Evolutionary conservation across 2,888 invertebrate species (phyloP).

Genomic region (Mesorhabditis belari): DNA sequence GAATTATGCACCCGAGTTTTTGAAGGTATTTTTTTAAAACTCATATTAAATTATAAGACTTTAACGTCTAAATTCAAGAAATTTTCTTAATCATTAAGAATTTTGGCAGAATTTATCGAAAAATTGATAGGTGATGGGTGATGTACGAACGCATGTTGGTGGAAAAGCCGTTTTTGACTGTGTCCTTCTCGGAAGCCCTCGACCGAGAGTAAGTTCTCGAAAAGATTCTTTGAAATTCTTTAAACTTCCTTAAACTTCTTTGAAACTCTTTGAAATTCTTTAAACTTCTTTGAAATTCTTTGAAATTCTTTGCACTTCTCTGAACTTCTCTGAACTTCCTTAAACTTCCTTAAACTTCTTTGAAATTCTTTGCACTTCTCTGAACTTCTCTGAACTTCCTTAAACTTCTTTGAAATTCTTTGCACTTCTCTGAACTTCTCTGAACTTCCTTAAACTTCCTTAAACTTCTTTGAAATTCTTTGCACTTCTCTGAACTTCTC

Average conservation of each 20-base stretch:
- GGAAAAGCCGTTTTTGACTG: conserved; percentile 51
- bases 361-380: too few relatives aligned
- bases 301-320: too few relatives aligned
- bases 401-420: too few relatives aligned
- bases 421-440: too few relatives aligned
- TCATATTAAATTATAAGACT: background rate
- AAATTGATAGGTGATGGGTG: conserved; percentile 49
- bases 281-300: too few relatives aligned
- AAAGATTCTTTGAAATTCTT: background rate
- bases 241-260: background rate
- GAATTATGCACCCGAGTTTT: conserved; percentile 50
- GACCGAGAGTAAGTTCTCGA: conserved; percentile 39
- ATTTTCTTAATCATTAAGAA: background rate
- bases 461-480: too few relatives aligned
- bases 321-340: too few relatives aligned
- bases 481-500: too few relatives aligned
- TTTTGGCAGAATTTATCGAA: conserved; percentile 5
- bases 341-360: too few relatives aligned
- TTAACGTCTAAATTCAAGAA: background rate
- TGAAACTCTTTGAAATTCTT: too few relatives aligned
- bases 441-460: too few relatives aligned
- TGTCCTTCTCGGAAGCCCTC: conserved; percentile 48
- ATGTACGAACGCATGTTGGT: conserved; percentile 41
- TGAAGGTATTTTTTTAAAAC: conserved; percentile 28
- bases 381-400: too few relatives aligned